Evolutionary conservation across 2,888 invertebrate genomes (phyloP), one percentile per base, ranked within the genome.

Genomic region (Drosophila mettleri): DNA sequence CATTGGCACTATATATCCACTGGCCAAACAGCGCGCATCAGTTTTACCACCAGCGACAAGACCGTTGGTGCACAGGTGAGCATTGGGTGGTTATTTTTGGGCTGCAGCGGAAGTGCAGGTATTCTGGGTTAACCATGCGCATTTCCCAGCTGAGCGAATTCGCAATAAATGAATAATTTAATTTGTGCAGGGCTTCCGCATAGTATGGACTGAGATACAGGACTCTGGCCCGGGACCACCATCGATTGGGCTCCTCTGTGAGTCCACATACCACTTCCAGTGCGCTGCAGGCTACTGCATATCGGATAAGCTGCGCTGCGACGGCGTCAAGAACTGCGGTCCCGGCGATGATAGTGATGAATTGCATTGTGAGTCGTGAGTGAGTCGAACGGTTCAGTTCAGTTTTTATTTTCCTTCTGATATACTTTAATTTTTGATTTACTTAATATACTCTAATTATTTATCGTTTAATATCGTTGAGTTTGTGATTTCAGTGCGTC

Each of bases 41-140:
- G 98, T 93, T 98, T 98, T 93, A 96, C 98, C 91, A 97, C 97
- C 90, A 97, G 98, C 69, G 97, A 98, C 92, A 97, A 97, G 93
- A 97, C 98, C 45, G 97, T 98, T 70, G 98, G 98, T 77, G 97
- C 97, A 88, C 95, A 89, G 91, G 92, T 92, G 55, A 86, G 83
- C 77, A 22, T 16, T 12, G 14, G 20, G 2, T 29, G 16, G 10
- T 1, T 9, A 3, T 24, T 49, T n/a, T 14, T 12, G 3, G 24
- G 27, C 4, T n/a, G 8, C n/a, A 36, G 8, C 38, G 45, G 52
- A 38, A 38, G 31, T 45, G 43, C n/a, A 16, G 1, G 8, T 34
- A 41, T 20, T 49, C 34, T 0, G 27, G 14, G 41, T 24, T 34
- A 34, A 14, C 43, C 43, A 43, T 43, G 9, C 14, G 18, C 12